These are phyloP conservation scores for Sebastes trivittatus DNA, from an alignment of 2,797 vertebrate genomes.

Conservation along the genomic window DNA sequence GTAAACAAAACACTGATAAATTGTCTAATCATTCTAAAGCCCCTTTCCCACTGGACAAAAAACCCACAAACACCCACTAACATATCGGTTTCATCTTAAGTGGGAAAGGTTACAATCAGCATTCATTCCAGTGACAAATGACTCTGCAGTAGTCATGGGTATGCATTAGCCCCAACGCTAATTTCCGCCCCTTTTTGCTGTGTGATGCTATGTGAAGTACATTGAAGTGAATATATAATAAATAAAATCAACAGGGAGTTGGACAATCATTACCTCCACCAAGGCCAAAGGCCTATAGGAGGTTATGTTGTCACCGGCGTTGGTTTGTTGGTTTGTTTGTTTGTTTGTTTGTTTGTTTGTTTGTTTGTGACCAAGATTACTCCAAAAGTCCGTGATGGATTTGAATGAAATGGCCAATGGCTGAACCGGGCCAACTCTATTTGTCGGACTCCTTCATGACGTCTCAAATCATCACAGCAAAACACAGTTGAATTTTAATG, in stretches of 20 bases:
- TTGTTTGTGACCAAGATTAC: too few species aligned
- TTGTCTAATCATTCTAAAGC: neutral
- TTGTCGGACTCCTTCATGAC: constrained; percentile 18
- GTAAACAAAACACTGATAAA: neutral
- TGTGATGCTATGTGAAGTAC: neutral
- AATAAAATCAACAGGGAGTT: too few species aligned
- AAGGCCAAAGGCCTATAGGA: too few species aligned
- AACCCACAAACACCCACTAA: neutral
- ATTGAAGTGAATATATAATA: too few species aligned
- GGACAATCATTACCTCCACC: too few species aligned
- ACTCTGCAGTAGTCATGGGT: neutral
- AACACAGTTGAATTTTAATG: constrained; percentile 45
- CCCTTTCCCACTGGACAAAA: too few species aligned
- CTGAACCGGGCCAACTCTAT: neutral
- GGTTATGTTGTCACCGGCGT: too few species aligned
- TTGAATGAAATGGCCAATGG: neutral
- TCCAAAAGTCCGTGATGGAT: too few species aligned
- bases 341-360: too few species aligned
- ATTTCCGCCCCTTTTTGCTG: accelerated
- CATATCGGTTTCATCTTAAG: neutral
- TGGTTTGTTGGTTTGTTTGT: too few species aligned
- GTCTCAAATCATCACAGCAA: constrained; percentile 24
- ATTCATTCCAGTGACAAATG: neutral
- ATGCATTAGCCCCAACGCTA: neutral
- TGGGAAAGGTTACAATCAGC: neutral